Evolutionary conservation across 2,888 invertebrate species (phyloP).

Genomic region (Apotomis betuletana): DNA sequence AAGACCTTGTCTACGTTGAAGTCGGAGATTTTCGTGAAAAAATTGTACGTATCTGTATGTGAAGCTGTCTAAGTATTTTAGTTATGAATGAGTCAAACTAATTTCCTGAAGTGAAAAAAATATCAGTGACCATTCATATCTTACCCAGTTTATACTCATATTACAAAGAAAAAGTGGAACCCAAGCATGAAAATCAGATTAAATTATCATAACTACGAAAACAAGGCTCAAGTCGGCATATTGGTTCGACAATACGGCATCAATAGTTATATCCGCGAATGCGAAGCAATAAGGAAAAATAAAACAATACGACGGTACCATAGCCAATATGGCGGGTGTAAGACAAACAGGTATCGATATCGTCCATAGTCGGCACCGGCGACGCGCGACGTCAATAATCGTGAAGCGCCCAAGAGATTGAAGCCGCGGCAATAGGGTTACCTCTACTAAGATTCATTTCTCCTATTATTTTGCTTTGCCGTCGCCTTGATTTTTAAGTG

Average conservation of each 20-base stretch:
- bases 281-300: constrained; percentile 64
- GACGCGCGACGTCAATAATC: constrained; percentile 68
- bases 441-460: background rate
- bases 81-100: too few species aligned
- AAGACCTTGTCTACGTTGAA: too few species aligned
- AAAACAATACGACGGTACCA: constrained; percentile 56
- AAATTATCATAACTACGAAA: constrained; percentile 32
- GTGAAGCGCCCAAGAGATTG: constrained; percentile 58
- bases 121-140: too few species aligned
- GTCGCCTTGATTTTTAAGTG: too few species aligned
- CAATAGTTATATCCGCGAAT: constrained; percentile 61
- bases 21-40: too few species aligned
- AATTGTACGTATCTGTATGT: too few species aligned
- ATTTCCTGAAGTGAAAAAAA: background rate
- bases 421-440: constrained; percentile 43
- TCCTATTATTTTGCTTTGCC: background rate
- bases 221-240: constrained; percentile 33
- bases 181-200: constrained; percentile 17
- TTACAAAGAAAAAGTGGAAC: background rate
- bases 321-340: constrained; percentile 65
- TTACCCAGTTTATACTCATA: background rate
- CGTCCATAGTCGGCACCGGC: constrained; percentile 62
- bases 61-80: too few species aligned
- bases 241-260: constrained; percentile 56
- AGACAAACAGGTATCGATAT: constrained; percentile 73